A percentile compares a stretch with the other conserved stretches of the same genome.
Evolutionary conservation across 2,888 invertebrate species (phyloP).

Genomic region (Sussaba pulchella): DNA sequence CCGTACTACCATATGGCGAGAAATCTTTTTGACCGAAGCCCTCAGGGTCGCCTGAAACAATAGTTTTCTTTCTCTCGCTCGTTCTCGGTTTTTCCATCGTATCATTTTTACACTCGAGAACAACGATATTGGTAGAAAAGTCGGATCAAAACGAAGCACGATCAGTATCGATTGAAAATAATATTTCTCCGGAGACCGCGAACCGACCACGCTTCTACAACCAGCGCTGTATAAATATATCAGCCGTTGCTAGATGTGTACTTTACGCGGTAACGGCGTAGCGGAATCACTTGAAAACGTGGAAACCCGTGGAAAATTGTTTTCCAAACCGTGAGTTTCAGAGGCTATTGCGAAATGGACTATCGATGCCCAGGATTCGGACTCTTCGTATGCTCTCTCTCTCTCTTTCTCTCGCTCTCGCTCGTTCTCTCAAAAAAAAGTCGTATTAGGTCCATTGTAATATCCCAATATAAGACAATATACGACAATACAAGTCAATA

Average conservation of each 20-base stretch:
- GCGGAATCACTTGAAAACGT: slow-evolving; percentile 61
- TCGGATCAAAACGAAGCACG: slow-evolving; percentile 20
- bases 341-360: slow-evolving; percentile 54
- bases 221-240: slow-evolving; percentile 12
- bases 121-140: slow-evolving; percentile 26
- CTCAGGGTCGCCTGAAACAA: slow-evolving; percentile 59
- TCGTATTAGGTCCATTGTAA: no score
- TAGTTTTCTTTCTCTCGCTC: slow-evolving; percentile 23
- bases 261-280: slow-evolving; percentile 26
- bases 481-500: no score
- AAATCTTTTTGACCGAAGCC: slow-evolving; percentile 29
- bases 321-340: slow-evolving; percentile 50
- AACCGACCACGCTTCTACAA: slow-evolving; percentile 38
- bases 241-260: slow-evolving; percentile 15
- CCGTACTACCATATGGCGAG: background rate
- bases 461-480: no score
- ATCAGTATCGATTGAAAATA: slow-evolving; percentile 60
- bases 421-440: no score
- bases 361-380: slow-evolving; percentile 43
- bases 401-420: background rate
- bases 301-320: slow-evolving; percentile 56
- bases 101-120: slow-evolving; percentile 35
- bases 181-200: slow-evolving; percentile 62
- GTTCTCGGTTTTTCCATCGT: slow-evolving; percentile 23
- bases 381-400: background rate